These are phyloP conservation scores for Zygaena filipendulae DNA, from an alignment of 2,888 invertebrate species.

Conservation along the genomic window DNA sequence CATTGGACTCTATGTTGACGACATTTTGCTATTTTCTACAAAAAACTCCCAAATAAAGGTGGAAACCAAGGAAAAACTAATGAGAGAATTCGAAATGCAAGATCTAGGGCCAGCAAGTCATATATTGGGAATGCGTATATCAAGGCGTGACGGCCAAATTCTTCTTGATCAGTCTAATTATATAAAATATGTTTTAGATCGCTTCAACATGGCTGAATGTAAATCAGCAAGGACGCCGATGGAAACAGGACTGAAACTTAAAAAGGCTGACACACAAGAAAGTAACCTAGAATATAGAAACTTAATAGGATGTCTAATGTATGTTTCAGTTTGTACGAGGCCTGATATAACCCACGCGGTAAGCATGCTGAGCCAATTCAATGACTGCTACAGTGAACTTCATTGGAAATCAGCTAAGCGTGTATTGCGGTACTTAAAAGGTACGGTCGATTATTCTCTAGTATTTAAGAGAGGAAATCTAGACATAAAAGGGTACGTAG, in stretches of 20 bases:
- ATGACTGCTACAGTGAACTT: background rate
- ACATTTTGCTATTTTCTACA: constrained; percentile 4
- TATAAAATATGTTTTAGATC: background rate
- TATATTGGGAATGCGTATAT: constrained; percentile 3
- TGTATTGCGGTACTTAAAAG: constrained; percentile 10
- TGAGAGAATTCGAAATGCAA: constrained; percentile 3
- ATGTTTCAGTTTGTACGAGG: background rate
- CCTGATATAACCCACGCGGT: constrained; percentile 1
- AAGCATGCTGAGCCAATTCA: background rate
- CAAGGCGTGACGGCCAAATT: background rate
- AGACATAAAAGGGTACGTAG: constrained; percentile 11
- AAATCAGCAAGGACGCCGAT: background rate
- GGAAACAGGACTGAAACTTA: background rate
- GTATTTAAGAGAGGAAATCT: background rate
- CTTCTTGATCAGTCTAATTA: background rate
- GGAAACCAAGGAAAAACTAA: background rate
- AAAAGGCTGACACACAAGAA: background rate
- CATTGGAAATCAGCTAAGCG: background rate
- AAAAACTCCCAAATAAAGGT: constrained; percentile 1
- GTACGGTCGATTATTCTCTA: constrained; percentile 8
- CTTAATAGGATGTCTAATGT: background rate
- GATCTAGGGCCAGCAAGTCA: constrained; percentile 2
- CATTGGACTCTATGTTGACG: constrained; percentile 8
- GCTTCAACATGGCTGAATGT: constrained; percentile 1
- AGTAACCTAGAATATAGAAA: background rate